A percentile compares a stretch with the other conserved stretches of the same genome.
Conservation (phyloP, 1,140 invertebrate species). For the Leptinotarsa lineolata region DNA sequence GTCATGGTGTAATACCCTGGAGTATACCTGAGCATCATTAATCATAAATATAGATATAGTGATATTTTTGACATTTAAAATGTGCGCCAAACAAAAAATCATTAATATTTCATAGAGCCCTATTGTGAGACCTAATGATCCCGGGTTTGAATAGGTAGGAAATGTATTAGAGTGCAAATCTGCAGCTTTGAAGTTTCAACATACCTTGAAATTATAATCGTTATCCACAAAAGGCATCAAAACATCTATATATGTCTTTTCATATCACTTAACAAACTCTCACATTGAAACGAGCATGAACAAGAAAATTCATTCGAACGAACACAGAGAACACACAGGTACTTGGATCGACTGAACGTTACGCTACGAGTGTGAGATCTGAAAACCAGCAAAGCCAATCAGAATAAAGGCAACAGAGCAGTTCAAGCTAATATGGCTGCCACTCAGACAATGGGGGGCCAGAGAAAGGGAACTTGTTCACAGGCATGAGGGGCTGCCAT, state of each 20-base stretch:
- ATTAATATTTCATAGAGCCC: conserved; percentile 54
- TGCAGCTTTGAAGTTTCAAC: conserved; percentile 1
- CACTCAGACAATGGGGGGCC: conserved; percentile 54
- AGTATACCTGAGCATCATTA: conserved; percentile 50
- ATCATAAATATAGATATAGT: conserved; percentile 54
- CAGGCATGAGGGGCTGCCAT: conserved; percentile 42
- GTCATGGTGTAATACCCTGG: conserved; percentile 50
- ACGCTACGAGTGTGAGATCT: conserved; percentile 49
- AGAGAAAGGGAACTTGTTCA: conserved; percentile 53
- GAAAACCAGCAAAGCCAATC: conserved; percentile 57
- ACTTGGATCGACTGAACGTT: conserved; percentile 39
- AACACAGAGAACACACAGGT: conserved; percentile 39
- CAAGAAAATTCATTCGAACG: conserved; percentile 42
- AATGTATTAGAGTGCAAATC: conserved; percentile 15
- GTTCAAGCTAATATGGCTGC: conserved; percentile 57
- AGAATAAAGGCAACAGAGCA: conserved; percentile 54
- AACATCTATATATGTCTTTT: conserved; percentile 25
- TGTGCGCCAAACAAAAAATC: conserved; percentile 52
- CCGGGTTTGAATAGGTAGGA: conserved; percentile 19
- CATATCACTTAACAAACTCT: conserved; percentile 33
- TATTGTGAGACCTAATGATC: conserved; percentile 50
- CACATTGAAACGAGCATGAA: conserved; percentile 38
- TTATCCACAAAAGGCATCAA: conserved; percentile 26
- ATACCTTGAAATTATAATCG: conserved; percentile 27
- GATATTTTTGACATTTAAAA: conserved; percentile 53